Base-by-base conservation (phyloP, 1,140 invertebrate species). In the Leptoteleia sp. region DNA sequence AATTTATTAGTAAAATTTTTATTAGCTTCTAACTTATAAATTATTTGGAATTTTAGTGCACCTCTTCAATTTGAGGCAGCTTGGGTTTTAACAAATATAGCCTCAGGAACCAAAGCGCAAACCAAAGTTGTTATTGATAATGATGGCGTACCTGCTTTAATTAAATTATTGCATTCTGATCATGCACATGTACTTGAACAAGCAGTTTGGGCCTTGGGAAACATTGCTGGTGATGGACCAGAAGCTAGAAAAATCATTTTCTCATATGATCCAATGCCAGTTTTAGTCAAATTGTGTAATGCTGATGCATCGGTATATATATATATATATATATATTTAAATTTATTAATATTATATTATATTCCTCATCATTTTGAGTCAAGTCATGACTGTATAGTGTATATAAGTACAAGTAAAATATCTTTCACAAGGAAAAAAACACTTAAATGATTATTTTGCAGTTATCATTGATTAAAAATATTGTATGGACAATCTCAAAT, bases 71-170 rank as follows among this genome's bases (percentile, higher is more conserved):
- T 99, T 91, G 98, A 99, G 90, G 95, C 98, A 17, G 95, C 98
- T 1, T 99, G 98, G 98, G 97, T 97, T 0, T 88, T 99, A 13
- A 99, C 98, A 25, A 99, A 99, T 84, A 97, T 99, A 76, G 98
- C 98, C 7, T 99, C 97, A 0, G 98, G 98, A 8, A 97, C 95
- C 4, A 94, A 96, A 7, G 92, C 94, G 12, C 97, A 99, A 89
- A 99, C 97, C 1, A 92, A 94, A 73, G 93, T 93, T 40, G 96
- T 99, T 27, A 94, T 98, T 4, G 92, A 95, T 82, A 88, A 93
- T 83, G 95, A 96, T 35, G 98, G 97, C 9, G 93, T 99, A 31
- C 95, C 96, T 3, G 93, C 94, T 62, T 93, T 99, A 72, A 91
- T 99, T 25, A 86, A 90, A 0, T 89, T 99, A 3, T 88, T 99